These are phyloP conservation scores for Anniella stebbinsi DNA, from an alignment of 2,797 vertebrate genomes.

Conservation along the genomic window DNA sequence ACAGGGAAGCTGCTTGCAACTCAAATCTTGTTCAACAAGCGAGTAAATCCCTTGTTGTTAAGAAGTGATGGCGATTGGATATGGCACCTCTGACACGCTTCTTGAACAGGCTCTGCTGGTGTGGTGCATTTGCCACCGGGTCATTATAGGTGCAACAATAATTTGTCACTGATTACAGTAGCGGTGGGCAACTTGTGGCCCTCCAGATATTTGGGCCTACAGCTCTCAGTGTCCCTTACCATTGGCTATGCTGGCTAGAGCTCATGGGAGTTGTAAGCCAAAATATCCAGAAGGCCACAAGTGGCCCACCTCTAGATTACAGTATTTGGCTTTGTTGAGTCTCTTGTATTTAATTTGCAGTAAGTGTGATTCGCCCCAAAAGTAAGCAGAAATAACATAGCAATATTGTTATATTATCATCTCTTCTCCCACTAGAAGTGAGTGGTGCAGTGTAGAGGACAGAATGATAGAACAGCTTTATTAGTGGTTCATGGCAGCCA, in stretches of 20 bases:
- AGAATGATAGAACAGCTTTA: background rate
- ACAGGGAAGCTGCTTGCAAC: slow-evolving; percentile 68
- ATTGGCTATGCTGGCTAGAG: too few relatives aligned
- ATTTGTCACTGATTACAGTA: background rate
- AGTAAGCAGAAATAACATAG: background rate
- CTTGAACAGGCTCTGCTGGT: background rate
- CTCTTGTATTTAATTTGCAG: background rate
- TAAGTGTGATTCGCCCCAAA: background rate
- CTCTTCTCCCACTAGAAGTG: background rate
- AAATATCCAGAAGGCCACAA: too few relatives aligned
- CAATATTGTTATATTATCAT: background rate
- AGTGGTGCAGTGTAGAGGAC: background rate
- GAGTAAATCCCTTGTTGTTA: slow-evolving; percentile 53
- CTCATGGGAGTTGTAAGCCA: too few relatives aligned
- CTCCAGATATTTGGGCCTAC: background rate
- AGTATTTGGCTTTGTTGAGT: background rate
- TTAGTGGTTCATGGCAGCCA: background rate
- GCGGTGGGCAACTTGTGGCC: too few relatives aligned
- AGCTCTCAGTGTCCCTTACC: too few relatives aligned
- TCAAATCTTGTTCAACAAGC: slow-evolving; percentile 66
- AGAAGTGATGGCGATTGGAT: slow-evolving; percentile 34
- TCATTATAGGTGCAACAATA: background rate
- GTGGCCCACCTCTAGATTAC: too few relatives aligned
- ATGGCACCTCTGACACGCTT: background rate
- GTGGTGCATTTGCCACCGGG: background rate